phyloP scores from a whole-genome alignment of 1,140 invertebrate genomes.

The Anastatus disparis region DNA sequence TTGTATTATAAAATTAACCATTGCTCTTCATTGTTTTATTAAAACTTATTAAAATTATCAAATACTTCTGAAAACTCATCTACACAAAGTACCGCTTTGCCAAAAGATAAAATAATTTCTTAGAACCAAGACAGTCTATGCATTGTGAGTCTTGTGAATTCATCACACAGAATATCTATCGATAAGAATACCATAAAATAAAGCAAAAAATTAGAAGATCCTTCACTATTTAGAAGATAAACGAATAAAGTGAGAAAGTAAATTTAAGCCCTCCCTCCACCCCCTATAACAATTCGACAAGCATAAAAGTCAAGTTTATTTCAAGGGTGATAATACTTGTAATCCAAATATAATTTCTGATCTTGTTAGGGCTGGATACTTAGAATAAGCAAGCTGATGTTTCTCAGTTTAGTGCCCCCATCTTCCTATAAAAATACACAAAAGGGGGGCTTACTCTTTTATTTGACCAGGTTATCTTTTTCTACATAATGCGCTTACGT shows the following conservation, averaged over 20 bases:
- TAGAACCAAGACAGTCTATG: too few relatives aligned
- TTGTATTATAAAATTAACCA: too few relatives aligned
- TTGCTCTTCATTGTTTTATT: too few relatives aligned
- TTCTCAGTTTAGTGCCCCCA: constrained; percentile 48
- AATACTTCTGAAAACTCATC: too few relatives aligned
- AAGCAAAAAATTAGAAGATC: background rate
- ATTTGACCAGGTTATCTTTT: background rate
- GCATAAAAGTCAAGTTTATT: constrained; percentile 68
- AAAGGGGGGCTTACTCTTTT: constrained; percentile 43
- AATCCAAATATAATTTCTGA: constrained; percentile 69
- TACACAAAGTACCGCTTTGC: too few relatives aligned
- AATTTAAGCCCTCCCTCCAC: constrained; percentile 47
- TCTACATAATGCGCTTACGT: background rate
- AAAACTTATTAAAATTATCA: too few relatives aligned
- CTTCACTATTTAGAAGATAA: too few relatives aligned
- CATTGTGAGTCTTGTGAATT: background rate
- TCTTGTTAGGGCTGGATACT: constrained; percentile 47
- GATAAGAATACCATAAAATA: background rate
- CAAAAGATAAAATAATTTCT: constrained; percentile 4
- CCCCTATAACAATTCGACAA: constrained; percentile 52
- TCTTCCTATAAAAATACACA: too few relatives aligned
- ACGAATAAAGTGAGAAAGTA: constrained; percentile 36
- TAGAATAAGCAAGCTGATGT: constrained; percentile 38
- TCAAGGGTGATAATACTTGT: constrained; percentile 65
- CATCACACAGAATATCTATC: background rate